phyloP scores from a whole-genome alignment of 2,113 vertebrate species.

The Lepisosteus oculatus region DNA sequence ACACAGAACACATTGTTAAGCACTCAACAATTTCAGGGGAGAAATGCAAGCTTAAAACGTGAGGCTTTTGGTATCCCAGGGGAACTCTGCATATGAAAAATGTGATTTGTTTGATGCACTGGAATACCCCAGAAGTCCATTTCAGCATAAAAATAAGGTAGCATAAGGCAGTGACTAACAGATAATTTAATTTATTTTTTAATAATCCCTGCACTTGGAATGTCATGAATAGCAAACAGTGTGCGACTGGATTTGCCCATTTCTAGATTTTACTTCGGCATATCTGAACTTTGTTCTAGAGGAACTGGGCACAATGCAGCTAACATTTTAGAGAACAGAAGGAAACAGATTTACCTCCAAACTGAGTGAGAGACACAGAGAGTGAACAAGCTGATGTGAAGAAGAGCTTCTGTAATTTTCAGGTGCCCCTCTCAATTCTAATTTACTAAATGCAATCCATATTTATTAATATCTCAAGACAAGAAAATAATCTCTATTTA shows the following conservation, averaged over 20 bases:
- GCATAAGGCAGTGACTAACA: no score
- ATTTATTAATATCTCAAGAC: no score
- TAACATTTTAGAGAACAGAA: background rate
- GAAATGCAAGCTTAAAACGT: slow-evolving; percentile 8
- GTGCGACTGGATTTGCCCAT: background rate
- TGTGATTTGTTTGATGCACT: slow-evolving; percentile 40
- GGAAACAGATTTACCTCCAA: background rate
- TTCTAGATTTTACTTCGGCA: background rate
- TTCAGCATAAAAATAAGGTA: no score
- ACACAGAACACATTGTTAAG: background rate
- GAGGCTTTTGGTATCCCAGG: slow-evolving; percentile 12
- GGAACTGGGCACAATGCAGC: background rate
- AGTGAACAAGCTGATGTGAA: background rate
- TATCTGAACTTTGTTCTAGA: background rate
- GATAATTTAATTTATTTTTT: no score
- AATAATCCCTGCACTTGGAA: background rate
- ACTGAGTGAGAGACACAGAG: background rate
- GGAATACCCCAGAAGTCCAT: no score
- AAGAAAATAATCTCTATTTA: no score
- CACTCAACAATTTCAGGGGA: slow-evolving; percentile 17
- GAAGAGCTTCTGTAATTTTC: no score
- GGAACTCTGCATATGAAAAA: slow-evolving; percentile 49
- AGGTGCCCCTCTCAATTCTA: no score
- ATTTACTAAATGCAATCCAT: no score
- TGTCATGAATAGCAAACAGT: background rate